Base-by-base conservation (phyloP, 1,140 invertebrate genomes). In the Calosoma granatense region DNA sequence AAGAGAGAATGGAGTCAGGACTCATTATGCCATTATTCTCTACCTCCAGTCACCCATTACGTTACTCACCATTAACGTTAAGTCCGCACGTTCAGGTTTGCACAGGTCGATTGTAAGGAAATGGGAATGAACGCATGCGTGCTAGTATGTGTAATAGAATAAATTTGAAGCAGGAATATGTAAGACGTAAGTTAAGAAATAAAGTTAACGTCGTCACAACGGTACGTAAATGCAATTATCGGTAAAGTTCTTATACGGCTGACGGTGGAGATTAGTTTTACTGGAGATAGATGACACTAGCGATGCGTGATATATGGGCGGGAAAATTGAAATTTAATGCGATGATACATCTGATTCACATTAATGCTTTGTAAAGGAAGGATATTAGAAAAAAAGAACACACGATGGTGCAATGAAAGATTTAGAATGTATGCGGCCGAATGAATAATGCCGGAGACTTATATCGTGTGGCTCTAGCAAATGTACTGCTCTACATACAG, bases 121-220 rank as follows among this genome's bases (percentile, higher is more conserved):
- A n/a, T n/a, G n/a, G n/a, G n/a, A n/a, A n/a, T n/a, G n/a, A n/a
- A n/a, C n/a, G n/a, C n/a, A n/a, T 30, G 26, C 26, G 26, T 30
- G 14, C 14, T 6, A 4, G 41, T 47, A 17, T 47, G 17, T 47
- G 41, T 47, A 47, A 47, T 47, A 47, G 9, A 47, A 47, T 47
- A 47, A 47, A 47, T 47, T 47, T 17, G 3, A 47, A 47, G 17
- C 15, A 47, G 9, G 17, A 47, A 4, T 12, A 47, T 47, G 41
- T 47, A 47, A 47, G 41, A 17, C 41, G 41, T 4, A 47, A 47
- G 41, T 47, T 17, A 47, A 47, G 41, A 17, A 47, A 47, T 47
- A 47, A 47, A 47, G 41, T 47, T 47, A 47, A 9, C 41, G 41
- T 17, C 17, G 41, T n/a, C n/a, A 47, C 9, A 47, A 17, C 41